Base-by-base conservation (phyloP, 2,888 invertebrate genomes). In the Yponomeuta plumbellus region DNA sequence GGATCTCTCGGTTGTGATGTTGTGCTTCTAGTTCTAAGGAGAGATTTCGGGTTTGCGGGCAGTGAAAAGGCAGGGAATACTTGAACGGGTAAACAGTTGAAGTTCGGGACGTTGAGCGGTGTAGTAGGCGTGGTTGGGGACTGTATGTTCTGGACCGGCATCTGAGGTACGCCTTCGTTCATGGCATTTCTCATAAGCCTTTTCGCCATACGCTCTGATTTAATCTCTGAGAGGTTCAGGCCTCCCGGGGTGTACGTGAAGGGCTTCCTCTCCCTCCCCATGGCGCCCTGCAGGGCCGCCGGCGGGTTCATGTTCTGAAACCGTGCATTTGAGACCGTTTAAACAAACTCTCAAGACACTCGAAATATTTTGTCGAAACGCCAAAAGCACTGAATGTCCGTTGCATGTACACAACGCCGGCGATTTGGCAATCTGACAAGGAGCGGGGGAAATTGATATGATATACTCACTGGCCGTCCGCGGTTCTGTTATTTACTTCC, bases 181-280 rank as follows among this genome's bases (percentile, higher is more conserved):
- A 92, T 91, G 11, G 92, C 92, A 74, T 92, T 92, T 70, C 86
- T 81, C 90, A 92, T 90, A 66, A 93, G 78, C 63, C 97, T 92
- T 76, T 96, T 92, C 23, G 96, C 96, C 97, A 98, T 97, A 70
- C 97, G 93, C 70, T 97, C 97, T 65, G 97, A 97, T 75, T 95
- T 94, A 71, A 98, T 97, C 90, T 98, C 96, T 17, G 97, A 97
- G 62, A 98, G 93, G 86, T 98, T 96, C 68, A 98, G 92, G 75
- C 98, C 98, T 13, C 98, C 97, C 0, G 98, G 98, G 39, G 97
- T 97, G 83, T 98, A 98, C 26, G 98, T 98, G 83, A 98, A 98
- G 52, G 98, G 98, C 85, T 98, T 98, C 81, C 97, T 97, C 83
- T 98, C 97, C 86, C 97, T 96, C 81, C 95, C 95, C 95, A 97